Base-by-base conservation (phyloP, 2,797 vertebrate genomes). In the Sebastes jordani region DNA sequence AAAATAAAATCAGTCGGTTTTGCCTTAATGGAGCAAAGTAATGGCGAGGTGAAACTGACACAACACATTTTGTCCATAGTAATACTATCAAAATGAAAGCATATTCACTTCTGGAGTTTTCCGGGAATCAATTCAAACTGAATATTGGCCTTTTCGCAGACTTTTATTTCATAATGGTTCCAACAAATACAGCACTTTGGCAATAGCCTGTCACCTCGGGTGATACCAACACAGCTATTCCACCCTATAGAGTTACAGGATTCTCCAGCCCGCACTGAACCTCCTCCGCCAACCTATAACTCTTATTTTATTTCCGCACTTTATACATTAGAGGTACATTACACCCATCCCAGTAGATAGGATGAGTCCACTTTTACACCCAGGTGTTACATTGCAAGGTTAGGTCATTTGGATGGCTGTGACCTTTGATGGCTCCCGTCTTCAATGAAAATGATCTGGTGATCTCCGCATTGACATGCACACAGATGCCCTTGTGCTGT, bases 11-110 rank as follows among this genome's bases (percentile, higher is more conserved):
- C 95, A 96, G 91, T 90, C 80, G 87, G 94, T 96, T 96, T 96
- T 91, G 91, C 94, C 94, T 90, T 96, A 96, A 97, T 97, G 96
- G 96, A 95, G 92, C 94, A 96, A 96, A 96, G 96, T 96, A 96
- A 96, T 96, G 96, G 95, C 74, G 88, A 91, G 94, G 92, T 96
- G 95, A 96, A 98, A 97, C 97, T 97, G 97, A 97, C 97, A 97
- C 98, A 98, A 97, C 95, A 96, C 96, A 96, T 95, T 96, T 96
- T 92, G 90, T 93, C 95, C 91, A 94, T 92, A 88, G 93, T 97
- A 96, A 96, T 96, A 94, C 93, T 89, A 96, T 97, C 95, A 95
- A 95, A 97, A 96, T 96, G 96, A 96, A 97, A 96, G 96, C 95
- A 95, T 95, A 95, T 96, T 96, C 95, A 96, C 95, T 96, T 95